Evolutionary conservation across 2,797 vertebrate species (phyloP).

Genomic region (Gallirallus australis): DNA sequence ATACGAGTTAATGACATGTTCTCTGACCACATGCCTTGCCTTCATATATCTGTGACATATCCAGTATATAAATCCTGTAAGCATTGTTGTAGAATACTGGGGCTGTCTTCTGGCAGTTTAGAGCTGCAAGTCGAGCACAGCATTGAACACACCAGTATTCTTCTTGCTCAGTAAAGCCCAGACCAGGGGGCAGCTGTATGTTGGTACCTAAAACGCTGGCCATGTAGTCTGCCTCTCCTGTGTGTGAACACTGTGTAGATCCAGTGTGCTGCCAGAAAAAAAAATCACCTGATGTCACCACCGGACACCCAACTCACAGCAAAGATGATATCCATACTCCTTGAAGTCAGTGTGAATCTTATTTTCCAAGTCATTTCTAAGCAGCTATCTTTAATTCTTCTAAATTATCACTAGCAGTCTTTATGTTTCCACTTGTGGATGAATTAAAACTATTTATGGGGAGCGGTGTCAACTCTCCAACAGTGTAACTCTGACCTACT

Average conservation of each 20-base stretch:
- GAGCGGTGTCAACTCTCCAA: fast-evolving
- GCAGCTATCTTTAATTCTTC: neutral
- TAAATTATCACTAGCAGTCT: no score
- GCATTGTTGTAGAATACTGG: neutral
- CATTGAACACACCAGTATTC: neutral
- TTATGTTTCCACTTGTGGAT: fast-evolving
- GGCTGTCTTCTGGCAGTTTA: neutral
- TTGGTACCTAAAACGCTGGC: neutral
- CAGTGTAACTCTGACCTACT: no score
- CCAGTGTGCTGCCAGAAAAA: neutral
- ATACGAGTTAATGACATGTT: neutral
- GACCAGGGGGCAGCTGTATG: neutral
- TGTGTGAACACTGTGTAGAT: neutral
- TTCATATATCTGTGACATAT: neutral
- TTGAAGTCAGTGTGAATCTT: fast-evolving
- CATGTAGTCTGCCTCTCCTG: fast-evolving
- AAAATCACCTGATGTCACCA: neutral
- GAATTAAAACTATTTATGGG: fast-evolving
- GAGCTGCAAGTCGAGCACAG: neutral
- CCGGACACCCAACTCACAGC: fast-evolving
- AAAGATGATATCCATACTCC: neutral
- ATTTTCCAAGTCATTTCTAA: neutral
- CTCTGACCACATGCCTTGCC: neutral
- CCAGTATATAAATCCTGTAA: neutral
- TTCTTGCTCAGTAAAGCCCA: neutral